A percentile compares a stretch with the other conserved stretches of the same genome.
These are phyloP conservation scores for Herpailurus yagouaroundi DNA, from an alignment of 2,113 vertebrate species.

Conservation along the genomic window DNA sequence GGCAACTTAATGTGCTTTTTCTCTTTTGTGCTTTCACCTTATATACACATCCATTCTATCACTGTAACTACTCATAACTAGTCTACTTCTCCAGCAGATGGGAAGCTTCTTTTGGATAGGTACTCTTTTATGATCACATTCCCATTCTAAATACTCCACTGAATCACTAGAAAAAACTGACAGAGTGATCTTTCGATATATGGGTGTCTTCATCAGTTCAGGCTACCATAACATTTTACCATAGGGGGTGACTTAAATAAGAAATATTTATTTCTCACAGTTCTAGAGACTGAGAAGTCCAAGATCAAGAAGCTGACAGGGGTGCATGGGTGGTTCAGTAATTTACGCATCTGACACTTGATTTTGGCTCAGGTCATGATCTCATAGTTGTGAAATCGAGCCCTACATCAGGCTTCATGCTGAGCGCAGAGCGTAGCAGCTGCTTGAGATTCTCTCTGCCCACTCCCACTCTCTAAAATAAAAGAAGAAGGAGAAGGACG, in stretches of 20 bases:
- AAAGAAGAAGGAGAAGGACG: no score
- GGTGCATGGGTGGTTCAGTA: no score
- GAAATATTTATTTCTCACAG: neutral
- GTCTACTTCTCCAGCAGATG: neutral
- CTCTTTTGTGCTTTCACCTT: neutral
- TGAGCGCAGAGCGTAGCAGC: no score
- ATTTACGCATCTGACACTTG: no score
- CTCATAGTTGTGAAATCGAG: no score
- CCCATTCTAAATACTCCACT: neutral
- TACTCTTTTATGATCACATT: neutral
- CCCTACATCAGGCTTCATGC: no score
- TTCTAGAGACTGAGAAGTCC: neutral
- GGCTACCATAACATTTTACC: neutral
- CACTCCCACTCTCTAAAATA: no score
- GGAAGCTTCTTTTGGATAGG: neutral
- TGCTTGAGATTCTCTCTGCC: no score
- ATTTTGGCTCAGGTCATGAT: no score
- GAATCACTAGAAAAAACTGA: neutral
- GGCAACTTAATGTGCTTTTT: neutral
- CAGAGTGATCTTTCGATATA: neutral
- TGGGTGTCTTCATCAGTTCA: neutral
- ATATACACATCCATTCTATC: neutral
- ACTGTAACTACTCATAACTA: neutral
- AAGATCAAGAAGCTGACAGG: neutral
- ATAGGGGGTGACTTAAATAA: neutral